phyloP scores from a whole-genome alignment of 2,797 vertebrate genomes.

The Furcifer pardalis region DNA sequence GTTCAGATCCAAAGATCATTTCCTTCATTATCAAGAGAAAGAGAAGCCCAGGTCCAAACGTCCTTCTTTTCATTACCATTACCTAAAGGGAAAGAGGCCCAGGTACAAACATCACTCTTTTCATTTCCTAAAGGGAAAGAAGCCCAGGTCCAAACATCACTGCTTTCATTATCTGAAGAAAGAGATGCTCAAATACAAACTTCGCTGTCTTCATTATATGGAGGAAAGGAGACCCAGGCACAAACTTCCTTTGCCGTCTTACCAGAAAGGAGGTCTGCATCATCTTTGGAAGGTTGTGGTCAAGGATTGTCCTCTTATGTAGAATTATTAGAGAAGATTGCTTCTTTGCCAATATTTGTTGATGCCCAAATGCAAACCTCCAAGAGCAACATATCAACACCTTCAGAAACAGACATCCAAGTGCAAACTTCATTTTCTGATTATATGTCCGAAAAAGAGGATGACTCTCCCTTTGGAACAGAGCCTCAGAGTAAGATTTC shows the following conservation, averaged over 20 bases:
- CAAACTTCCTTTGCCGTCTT: constrained; percentile 15
- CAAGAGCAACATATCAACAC: background rate
- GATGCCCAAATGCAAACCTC: constrained; percentile 31
- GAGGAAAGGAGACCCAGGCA: background rate
- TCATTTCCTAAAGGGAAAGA: background rate
- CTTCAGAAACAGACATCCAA: constrained; percentile 10
- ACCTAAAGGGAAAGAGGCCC: background rate
- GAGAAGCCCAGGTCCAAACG: background rate
- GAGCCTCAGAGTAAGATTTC: background rate
- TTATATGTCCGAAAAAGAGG: constrained; percentile 15
- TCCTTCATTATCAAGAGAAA: background rate
- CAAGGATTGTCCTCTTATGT: background rate
- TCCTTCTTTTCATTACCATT: background rate
- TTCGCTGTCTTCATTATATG: background rate
- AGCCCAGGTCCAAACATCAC: constrained; percentile 6
- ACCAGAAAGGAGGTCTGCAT: background rate
- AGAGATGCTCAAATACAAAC: constrained; percentile 5
- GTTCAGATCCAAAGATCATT: background rate
- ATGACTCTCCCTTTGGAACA: background rate
- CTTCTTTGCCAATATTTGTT: background rate
- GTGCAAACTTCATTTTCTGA: constrained; percentile 36
- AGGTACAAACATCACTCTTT: background rate
- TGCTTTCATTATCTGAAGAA: background rate
- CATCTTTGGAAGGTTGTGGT: background rate
- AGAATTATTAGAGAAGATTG: constrained; percentile 19